A percentile compares a stretch with the other conserved stretches of the same genome.
Conservation (phyloP, 2,113 vertebrate species). For the Pachycephala philippinensis region DNA sequence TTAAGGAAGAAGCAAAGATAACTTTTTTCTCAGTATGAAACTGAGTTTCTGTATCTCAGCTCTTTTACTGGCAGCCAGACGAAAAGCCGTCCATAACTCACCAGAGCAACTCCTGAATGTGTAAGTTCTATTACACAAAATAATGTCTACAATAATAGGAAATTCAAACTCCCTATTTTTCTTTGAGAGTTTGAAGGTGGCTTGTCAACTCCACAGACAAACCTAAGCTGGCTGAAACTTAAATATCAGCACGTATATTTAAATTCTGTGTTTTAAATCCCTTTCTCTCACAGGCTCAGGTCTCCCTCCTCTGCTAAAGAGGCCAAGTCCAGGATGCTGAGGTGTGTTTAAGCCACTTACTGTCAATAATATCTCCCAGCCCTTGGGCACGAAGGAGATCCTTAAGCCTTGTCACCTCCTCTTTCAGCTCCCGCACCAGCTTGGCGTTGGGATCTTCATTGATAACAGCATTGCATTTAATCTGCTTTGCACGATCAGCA, state of each 20-base stretch:
- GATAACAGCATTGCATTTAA: constrained; percentile 98
- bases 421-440: constrained; percentile 94
- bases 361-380: constrained; percentile 96
- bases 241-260: background rate
- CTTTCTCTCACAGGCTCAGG: background rate
- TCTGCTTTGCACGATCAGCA: constrained; percentile 95
- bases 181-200: background rate
- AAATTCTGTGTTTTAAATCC: background rate
- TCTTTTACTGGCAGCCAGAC: background rate
- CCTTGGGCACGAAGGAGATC: constrained; percentile 95
- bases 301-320: background rate
- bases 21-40: background rate
- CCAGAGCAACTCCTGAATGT: background rate
- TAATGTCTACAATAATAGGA: background rate
- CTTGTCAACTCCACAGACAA: background rate
- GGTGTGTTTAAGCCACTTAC: constrained; percentile 78
- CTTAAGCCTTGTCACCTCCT: constrained; percentile 92
- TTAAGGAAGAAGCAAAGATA: background rate
- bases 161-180: background rate
- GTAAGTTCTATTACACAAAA: background rate
- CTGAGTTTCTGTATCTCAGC: background rate
- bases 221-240: background rate
- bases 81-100: background rate
- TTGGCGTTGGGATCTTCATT: constrained; percentile 98
- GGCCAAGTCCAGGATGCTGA: background rate